Percentiles rank a stretch among this genome's conserved stretches.
These are phyloP conservation scores for Oplegnathus fasciatus DNA, from an alignment of 2,113 vertebrate species.

Conservation along the genomic window DNA sequence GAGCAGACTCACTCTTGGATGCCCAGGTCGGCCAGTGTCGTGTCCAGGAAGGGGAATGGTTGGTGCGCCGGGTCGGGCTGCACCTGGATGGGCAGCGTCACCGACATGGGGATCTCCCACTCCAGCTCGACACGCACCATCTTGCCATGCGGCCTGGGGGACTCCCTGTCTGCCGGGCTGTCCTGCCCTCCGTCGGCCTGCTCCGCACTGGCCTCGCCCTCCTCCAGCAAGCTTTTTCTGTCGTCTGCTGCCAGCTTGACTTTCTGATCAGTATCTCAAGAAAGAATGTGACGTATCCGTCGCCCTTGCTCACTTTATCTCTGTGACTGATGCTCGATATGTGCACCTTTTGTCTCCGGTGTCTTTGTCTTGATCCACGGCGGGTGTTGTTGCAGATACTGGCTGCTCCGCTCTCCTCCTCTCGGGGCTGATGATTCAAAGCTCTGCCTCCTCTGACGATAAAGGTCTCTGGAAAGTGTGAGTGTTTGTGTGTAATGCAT, in stretches of 20 bases:
- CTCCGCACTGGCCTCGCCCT: conserved; percentile 24
- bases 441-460: conserved; percentile 36
- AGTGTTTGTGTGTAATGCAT: conserved; percentile 23
- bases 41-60: conserved; percentile 83
- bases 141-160: neutral
- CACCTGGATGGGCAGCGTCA: conserved; percentile 80
- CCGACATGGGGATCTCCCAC: conserved; percentile 79
- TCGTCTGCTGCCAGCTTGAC: conserved; percentile 77
- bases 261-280: conserved; percentile 14
- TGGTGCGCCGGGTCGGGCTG: conserved; percentile 65
- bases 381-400: neutral
- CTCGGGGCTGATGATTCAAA: conserved; percentile 34
- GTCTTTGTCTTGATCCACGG: neutral
- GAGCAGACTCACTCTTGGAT: conserved; percentile 81
- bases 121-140: conserved; percentile 63
- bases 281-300: neutral
- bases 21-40: conserved; percentile 82
- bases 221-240: conserved; percentile 36
- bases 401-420: neutral
- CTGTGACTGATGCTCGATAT: neutral
- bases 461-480: conserved; percentile 32
- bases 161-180: neutral
- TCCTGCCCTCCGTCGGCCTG: neutral
- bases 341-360: conserved; percentile 10
- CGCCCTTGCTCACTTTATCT: neutral